Conservation (phyloP, 2,888 invertebrate genomes). For the Shargacucullia verbasci region DNA sequence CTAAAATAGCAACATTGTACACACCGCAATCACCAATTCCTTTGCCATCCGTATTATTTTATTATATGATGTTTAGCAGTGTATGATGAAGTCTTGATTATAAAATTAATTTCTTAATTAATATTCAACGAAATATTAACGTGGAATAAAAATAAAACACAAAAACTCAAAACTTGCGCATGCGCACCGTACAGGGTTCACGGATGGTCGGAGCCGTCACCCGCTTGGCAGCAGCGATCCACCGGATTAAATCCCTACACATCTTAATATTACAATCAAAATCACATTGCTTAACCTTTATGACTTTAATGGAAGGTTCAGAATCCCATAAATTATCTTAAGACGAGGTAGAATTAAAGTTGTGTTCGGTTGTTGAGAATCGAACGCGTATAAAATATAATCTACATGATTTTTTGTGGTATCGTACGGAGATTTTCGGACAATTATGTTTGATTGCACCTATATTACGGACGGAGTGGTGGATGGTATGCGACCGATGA, state of each 20-base stretch:
- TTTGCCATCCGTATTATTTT: no score
- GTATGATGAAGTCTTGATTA: no score
- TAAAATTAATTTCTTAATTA: background rate
- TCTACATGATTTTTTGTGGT: constrained; percentile 79
- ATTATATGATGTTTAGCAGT: no score
- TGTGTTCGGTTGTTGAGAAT: constrained; percentile 62
- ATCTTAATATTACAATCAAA: constrained; percentile 46
- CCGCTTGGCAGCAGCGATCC: constrained; percentile 69
- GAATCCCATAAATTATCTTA: constrained; percentile 21
- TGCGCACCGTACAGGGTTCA: constrained; percentile 77
- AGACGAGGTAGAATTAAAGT: constrained; percentile 16
- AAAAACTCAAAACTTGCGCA: constrained; percentile 49
- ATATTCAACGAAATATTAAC: constrained; percentile 5
- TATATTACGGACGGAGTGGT: constrained; percentile 48
- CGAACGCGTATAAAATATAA: constrained; percentile 72
- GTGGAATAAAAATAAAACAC: constrained; percentile 18
- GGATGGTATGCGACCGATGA: constrained; percentile 49
- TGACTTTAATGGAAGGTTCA: constrained; percentile 41
- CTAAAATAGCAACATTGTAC: no score
- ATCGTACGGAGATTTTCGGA: constrained; percentile 71
- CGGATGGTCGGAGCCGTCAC: constrained; percentile 80
- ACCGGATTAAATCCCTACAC: constrained; percentile 70
- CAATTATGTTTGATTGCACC: constrained; percentile 78
- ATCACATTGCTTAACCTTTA: constrained; percentile 25
- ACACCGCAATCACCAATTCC: no score